Evolutionary conservation across 2,888 invertebrate species (phyloP).

Genomic region (Acheta domesticus): DNA sequence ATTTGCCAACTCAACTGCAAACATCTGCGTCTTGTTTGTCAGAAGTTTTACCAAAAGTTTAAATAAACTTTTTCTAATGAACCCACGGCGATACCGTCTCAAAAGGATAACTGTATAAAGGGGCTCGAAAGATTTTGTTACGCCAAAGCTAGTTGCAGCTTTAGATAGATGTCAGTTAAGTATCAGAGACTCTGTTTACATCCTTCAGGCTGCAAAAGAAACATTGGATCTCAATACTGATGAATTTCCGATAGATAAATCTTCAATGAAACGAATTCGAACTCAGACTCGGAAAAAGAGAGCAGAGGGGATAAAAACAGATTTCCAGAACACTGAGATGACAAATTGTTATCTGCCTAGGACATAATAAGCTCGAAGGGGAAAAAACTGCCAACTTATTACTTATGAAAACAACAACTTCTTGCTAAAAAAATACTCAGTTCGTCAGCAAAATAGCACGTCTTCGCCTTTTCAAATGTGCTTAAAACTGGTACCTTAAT

Average conservation of each 20-base stretch:
- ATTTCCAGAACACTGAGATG: constrained; percentile 41
- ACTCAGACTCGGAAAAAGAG: constrained; percentile 38
- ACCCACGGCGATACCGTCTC: no score
- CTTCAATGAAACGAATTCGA: constrained; percentile 36
- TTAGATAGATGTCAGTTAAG: constrained; percentile 38
- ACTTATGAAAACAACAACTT: background rate
- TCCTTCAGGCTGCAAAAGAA: constrained; percentile 39
- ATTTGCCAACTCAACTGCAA: no score
- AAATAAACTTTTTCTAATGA: background rate
- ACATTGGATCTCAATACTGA: constrained; percentile 39
- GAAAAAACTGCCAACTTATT: background rate
- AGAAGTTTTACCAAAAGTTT: background rate
- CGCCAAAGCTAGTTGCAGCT: constrained; percentile 36
- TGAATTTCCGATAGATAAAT: constrained; percentile 40
- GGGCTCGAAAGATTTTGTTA: constrained; percentile 33
- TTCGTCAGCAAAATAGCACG: background rate
- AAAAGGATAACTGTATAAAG: background rate
- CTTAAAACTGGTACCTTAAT: constrained; percentile 38
- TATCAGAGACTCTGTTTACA: constrained; percentile 39
- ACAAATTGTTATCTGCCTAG: no score
- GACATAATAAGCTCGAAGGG: background rate
- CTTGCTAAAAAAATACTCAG: background rate
- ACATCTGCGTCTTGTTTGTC: no score
- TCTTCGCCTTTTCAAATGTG: background rate
- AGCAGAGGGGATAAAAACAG: constrained; percentile 42